Evolutionary conservation across 2,113 vertebrate genomes (phyloP).

Genomic region (Oreochromis niloticus): DNA sequence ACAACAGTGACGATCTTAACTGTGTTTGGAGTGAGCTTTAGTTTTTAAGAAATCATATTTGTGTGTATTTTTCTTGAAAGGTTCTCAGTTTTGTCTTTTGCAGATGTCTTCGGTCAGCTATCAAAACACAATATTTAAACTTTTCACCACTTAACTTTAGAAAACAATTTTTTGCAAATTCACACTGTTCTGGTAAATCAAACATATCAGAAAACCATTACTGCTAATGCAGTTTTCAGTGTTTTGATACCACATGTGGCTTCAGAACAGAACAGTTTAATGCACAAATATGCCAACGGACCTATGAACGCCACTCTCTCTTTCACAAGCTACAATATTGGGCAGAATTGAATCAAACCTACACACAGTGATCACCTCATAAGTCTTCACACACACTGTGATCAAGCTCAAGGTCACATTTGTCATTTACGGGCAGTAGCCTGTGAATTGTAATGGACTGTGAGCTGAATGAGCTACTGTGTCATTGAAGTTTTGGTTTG

Average conservation of each 20-base stretch:
- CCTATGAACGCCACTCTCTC: not conserved
- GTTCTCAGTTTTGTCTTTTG: not conserved
- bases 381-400: not conserved
- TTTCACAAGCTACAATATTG: not conserved
- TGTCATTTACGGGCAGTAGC: not conserved
- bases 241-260: not conserved
- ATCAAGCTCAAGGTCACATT: not conserved
- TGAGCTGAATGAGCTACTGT: not conserved
- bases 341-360: not conserved
- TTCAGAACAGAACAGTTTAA: not conserved
- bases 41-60: not conserved
- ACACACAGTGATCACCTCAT: not conserved
- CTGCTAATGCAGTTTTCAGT: not conserved
- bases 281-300: not conserved
- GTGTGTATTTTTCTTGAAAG: not conserved
- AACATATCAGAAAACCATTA: not conserved
- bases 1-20: not conserved
- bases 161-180: not conserved
- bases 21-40: not conserved
- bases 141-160: not conserved
- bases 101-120: not conserved
- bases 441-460: not conserved
- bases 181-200: not conserved
- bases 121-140: not conserved
- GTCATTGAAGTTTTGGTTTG: not conserved